Evolutionary conservation across 1,140 invertebrate species (phyloP), one percentile per base, ranked within the genome.

Genomic region (Maconellicoccus hirsutus): DNA sequence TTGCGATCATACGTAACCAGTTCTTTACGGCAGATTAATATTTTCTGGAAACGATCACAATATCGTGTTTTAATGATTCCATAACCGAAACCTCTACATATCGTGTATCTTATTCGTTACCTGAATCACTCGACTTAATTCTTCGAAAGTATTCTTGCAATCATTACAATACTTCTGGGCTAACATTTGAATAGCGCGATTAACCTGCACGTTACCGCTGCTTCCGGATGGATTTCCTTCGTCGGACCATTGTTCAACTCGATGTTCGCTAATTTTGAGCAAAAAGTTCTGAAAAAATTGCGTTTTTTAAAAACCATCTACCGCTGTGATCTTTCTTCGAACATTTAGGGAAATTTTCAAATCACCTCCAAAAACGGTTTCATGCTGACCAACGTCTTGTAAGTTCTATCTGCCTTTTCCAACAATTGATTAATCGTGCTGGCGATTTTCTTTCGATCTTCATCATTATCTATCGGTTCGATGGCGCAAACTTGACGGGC

Each of bases 391-490:
- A 98, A 80, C 77, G 94, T 91, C 70, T 93, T 89, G 78, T 98
- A 98, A 19, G 95, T 91, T 29, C 93, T 82, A 81, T 98, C 96
- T 0, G 95, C 96, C 76, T 96, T 96, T 76, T 98, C 96, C 12
- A 98, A 78, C 61, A 96, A 81, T 0, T 86, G 85, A 76, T 96
- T 96, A 72, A 98, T 96, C 10, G 88, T 89, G 1, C 87, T 86
- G 4, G 98, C 90, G 12, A 94, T 96, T 74, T 74, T 73, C 71
- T 76, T 70, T 0, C 96, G 84, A 80, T 98, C 96, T 75, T 98
- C 95, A 77, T 98, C 95, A 77, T 89, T 96, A 77, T 98, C 95
- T 59, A 98, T 97, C 0, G 93, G 93, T 83, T 98, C 95, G 0
- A 98, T 94, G 22, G 94, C 94, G 81, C 93, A 96, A 77, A 93